Conservation (phyloP, 2,888 invertebrate species). For the Beris morrisii region DNA sequence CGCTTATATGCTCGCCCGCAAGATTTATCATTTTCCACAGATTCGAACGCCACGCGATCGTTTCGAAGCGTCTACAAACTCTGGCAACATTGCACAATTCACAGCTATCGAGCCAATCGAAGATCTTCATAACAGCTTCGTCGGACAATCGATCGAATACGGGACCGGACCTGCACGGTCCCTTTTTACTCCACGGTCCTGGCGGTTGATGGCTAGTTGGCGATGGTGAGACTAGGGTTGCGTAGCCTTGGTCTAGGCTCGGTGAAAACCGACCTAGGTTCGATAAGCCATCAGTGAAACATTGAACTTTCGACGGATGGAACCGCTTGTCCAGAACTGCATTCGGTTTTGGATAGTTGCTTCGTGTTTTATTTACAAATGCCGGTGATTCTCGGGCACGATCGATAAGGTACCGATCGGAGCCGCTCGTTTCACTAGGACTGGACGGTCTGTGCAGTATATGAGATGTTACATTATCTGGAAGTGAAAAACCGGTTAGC, state of each 20-base stretch:
- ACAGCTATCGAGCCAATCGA: constrained; percentile 69
- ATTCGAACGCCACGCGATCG: constrained; percentile 74
- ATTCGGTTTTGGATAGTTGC: constrained; percentile 21
- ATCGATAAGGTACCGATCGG: constrained; percentile 54
- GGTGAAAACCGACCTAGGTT: constrained; percentile 62
- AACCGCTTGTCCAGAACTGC: constrained; percentile 46
- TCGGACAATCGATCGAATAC: constrained; percentile 67
- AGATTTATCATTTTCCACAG: constrained; percentile 72
- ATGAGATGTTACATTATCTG: constrained; percentile 37
- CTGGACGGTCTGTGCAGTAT: constrained; percentile 51
- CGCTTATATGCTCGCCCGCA: constrained; percentile 61
- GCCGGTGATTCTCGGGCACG: constrained; percentile 51
- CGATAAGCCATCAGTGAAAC: constrained; percentile 52
- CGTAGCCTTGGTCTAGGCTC: constrained; percentile 79
- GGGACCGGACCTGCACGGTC: constrained; percentile 54
- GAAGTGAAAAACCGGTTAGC: constrained; percentile 2
- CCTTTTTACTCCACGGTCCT: constrained; percentile 56
- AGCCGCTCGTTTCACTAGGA: constrained; percentile 56
- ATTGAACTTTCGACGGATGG: constrained; percentile 54
- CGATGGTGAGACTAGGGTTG: constrained; percentile 69
- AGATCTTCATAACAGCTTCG: constrained; percentile 68
- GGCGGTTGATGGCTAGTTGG: constrained; percentile 50
- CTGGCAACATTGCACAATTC: constrained; percentile 74
- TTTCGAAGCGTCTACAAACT: constrained; percentile 75
- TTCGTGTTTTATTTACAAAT: constrained; percentile 38